Conservation (phyloP, 1,140 invertebrate species). For the Cephus cinctus region DNA sequence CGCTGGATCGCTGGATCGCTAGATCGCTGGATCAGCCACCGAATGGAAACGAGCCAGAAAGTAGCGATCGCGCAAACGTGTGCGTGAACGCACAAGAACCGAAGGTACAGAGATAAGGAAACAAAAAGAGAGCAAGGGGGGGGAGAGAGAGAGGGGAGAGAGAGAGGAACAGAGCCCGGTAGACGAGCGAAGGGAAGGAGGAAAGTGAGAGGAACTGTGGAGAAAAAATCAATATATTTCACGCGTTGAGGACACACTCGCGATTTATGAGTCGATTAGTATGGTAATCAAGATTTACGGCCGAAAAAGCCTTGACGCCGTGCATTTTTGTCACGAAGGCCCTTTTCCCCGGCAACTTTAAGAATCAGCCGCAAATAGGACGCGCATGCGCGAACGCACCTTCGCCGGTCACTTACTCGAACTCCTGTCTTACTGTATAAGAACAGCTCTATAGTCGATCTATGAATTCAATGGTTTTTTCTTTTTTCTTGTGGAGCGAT, state of each 20-base stretch:
- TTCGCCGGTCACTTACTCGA: no score
- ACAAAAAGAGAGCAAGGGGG: neutral
- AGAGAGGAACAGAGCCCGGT: neutral
- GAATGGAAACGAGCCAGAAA: no score
- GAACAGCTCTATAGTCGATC: no score
- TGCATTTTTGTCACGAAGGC: constrained; percentile 25
- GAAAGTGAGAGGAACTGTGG: neutral
- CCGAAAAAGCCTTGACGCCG: constrained; percentile 24
- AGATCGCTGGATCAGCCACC: no score
- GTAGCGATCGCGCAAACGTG: no score
- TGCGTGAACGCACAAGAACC: no score
- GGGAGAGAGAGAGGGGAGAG: neutral
- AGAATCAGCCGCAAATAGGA: no score
- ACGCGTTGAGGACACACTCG: constrained; percentile 23
- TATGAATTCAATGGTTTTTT: no score
- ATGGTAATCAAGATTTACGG: constrained; percentile 38
- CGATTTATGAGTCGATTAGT: constrained; percentile 42
- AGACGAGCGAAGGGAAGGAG: neutral
- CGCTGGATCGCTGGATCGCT: no score
- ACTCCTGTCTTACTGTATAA: no score
- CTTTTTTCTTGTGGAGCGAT: no score
- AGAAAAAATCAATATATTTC: constrained; percentile 13
- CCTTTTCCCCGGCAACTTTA: constrained; percentile 11
- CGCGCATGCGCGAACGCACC: no score
- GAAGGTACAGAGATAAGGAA: neutral